phyloP scores from a whole-genome alignment of 2,113 vertebrate species.

The Heterotis niloticus region DNA sequence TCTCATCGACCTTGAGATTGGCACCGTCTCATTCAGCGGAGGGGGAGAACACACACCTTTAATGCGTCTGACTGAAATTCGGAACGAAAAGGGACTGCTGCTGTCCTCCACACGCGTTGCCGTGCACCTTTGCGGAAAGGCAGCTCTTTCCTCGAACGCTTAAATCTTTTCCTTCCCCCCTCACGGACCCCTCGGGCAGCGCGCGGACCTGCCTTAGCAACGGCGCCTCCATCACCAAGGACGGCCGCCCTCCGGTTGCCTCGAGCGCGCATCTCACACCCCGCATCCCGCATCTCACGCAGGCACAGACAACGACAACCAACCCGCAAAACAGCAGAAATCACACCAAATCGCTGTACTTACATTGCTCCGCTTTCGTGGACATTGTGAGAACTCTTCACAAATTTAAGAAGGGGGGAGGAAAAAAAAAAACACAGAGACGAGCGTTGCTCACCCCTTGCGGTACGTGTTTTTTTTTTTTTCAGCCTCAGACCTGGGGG shows the following conservation, averaged over 20 bases:
- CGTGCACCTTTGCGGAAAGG: conserved; percentile 18
- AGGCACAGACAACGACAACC: too few relatives aligned
- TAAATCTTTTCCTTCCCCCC: conserved; percentile 27
- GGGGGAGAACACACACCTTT: conserved; percentile 17
- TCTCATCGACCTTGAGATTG: conserved; percentile 63
- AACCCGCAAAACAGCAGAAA: too few relatives aligned
- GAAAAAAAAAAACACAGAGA: conserved; percentile 47
- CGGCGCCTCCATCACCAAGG: conserved; percentile 72
- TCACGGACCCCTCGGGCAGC: conserved; percentile 52
- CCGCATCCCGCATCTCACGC: neutral
- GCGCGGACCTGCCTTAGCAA: conserved; percentile 66
- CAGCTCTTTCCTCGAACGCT: conserved; percentile 17
- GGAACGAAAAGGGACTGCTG: conserved; percentile 9
- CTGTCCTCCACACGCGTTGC: conserved; percentile 18
- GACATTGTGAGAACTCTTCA: conserved; percentile 74
- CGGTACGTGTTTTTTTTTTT: conserved; percentile 54
- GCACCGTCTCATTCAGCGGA: conserved; percentile 27
- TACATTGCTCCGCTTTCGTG: conserved; percentile 96
- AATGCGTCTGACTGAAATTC: conserved; percentile 44
- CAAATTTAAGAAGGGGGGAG: conserved; percentile 40
- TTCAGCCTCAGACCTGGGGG: conserved; percentile 50
- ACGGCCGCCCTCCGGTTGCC: conserved; percentile 60
- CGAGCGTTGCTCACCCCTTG: conserved; percentile 50
- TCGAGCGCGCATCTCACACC: conserved; percentile 12
- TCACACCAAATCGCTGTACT: conserved; percentile 59